phyloP scores from a whole-genome alignment of 1,140 invertebrate species.

The Drosophila gunungcola region DNA sequence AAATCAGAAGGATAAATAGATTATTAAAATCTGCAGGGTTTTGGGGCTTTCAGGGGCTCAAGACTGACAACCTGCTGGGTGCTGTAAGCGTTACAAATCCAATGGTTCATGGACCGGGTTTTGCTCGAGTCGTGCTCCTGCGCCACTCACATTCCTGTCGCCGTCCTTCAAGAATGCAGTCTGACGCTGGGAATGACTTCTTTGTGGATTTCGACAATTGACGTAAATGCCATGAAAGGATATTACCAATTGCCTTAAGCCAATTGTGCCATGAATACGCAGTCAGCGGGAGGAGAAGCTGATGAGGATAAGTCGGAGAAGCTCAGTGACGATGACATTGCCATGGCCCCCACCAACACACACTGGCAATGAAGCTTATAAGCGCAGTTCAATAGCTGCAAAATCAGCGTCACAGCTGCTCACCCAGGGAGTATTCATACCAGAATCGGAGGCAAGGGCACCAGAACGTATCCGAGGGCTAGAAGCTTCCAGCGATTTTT shows the following conservation, averaged over 20 bases:
- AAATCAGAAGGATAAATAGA: neutral
- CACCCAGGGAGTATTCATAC: conserved; percentile 44
- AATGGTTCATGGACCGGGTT: conserved; percentile 5
- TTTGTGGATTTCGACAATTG: conserved; percentile 69
- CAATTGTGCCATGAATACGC: conserved; percentile 80
- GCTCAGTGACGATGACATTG: conserved; percentile 29
- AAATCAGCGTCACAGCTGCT: conserved; percentile 72
- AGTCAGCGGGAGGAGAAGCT: conserved; percentile 35
- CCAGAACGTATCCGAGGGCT: conserved; percentile 6
- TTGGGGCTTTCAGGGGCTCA: conserved; percentile 25
- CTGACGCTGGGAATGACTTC: conserved; percentile 47
- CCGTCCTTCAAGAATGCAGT: conserved; percentile 9
- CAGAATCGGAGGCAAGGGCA: conserved; percentile 12
- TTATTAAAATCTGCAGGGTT: conserved; percentile 3
- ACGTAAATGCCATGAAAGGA: conserved; percentile 80
- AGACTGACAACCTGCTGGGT: conserved; percentile 26
- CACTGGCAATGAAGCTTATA: conserved; percentile 65
- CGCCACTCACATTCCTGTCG: neutral
- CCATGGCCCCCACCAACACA: conserved; percentile 14
- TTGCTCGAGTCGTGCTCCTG: neutral
- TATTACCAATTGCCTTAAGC: conserved; percentile 81
- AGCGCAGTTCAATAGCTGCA: conserved; percentile 77
- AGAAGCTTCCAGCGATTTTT: conserved; percentile 61
- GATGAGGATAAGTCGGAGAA: conserved; percentile 5
- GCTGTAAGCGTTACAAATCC: conserved; percentile 16